A percentile compares a stretch with the other conserved stretches of the same genome.
Evolutionary conservation across 2,888 invertebrate genomes (phyloP).

Genomic region (Bembecia ichneumoniformis): DNA sequence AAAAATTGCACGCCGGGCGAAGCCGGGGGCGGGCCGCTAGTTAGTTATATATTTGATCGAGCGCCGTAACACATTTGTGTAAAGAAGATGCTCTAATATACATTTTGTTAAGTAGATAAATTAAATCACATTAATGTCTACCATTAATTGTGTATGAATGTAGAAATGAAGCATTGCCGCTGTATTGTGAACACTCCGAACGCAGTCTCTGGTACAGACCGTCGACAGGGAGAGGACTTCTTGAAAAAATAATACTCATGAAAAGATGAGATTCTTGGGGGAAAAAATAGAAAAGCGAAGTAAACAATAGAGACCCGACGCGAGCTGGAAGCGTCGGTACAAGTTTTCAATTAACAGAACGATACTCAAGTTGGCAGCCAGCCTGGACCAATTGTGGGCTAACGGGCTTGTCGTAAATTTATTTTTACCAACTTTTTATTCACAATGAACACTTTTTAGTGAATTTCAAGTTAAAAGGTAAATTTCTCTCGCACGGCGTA

Average conservation of each 20-base stretch:
- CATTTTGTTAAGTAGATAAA: too few relatives aligned
- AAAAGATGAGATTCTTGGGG: slow-evolving; percentile 29
- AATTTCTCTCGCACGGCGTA: background rate
- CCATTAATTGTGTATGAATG: too few relatives aligned
- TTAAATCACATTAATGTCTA: too few relatives aligned
- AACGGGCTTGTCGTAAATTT: slow-evolving; percentile 6
- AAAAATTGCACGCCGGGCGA: too few relatives aligned
- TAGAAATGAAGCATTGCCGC: background rate
- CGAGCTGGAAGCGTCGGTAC: slow-evolving; percentile 21
- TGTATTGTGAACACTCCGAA: background rate
- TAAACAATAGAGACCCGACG: slow-evolving; percentile 34
- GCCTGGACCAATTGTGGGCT: slow-evolving; percentile 14
- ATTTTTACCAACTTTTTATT: background rate
- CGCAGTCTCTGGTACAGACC: background rate
- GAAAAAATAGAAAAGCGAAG: slow-evolving; percentile 27
- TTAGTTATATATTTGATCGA: too few relatives aligned
- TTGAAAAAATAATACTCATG: slow-evolving; percentile 38
- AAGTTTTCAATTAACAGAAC: slow-evolving; percentile 39
- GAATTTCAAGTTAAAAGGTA: slow-evolving; percentile 6
- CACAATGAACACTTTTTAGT: background rate
- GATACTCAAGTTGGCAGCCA: slow-evolving; percentile 20
- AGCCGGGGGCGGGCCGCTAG: too few relatives aligned
- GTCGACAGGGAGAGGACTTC: slow-evolving; percentile 31
- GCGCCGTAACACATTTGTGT: too few relatives aligned
- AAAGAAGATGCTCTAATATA: too few relatives aligned